Base-by-base conservation (phyloP, 2,797 vertebrate genomes). In the Caiman crocodilus region DNA sequence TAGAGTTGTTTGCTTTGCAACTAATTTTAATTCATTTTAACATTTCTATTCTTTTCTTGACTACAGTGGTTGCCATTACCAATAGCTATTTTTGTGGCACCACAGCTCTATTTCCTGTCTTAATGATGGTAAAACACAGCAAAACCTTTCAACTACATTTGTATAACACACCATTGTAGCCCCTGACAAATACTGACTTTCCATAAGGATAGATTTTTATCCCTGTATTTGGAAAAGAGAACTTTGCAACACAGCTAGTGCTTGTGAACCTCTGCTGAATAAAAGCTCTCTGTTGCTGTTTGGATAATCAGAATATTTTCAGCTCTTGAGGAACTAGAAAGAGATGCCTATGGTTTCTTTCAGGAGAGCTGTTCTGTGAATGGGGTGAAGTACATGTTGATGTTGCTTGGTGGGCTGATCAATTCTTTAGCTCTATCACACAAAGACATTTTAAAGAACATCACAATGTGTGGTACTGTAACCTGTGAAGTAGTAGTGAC, bases 1-100 rank as follows among this genome's bases (percentile, higher is more conserved):
- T 50, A 50, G 42, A 50, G 42, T 93, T 87, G 35, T 78, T 94
- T 79, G 26, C 21, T 18, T 93, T 90, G 76, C 20, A 89, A 82
- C 78, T 82, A 61, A 35, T 77, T 94, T 79, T 86, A 84, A 63
- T 74, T 10, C 76, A 4, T 79, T 88, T 50, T 76, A 76, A 26
- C 1, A 0, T 67, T 93, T 94, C 61, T 81, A 4, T 86, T 90
- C 25, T 42, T 84, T 20, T 35, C 20, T 58, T 71, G 30, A 28
- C 64, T 80, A 12, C 81, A 92, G 21, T 83, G 61, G 11, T 32
- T 84, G 28, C 21, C 74, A 3, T 85, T 88, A 60, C 14, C 57
- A 63, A 42, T 28, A 85, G 35, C 13, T 87, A 17, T 55, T 76
- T 78, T 30, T 7, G 2, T 56, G 63, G 7, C 58, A 83, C 81